Conservation (phyloP, 2,113 vertebrate species). For the Hiodon alosoides region DNA sequence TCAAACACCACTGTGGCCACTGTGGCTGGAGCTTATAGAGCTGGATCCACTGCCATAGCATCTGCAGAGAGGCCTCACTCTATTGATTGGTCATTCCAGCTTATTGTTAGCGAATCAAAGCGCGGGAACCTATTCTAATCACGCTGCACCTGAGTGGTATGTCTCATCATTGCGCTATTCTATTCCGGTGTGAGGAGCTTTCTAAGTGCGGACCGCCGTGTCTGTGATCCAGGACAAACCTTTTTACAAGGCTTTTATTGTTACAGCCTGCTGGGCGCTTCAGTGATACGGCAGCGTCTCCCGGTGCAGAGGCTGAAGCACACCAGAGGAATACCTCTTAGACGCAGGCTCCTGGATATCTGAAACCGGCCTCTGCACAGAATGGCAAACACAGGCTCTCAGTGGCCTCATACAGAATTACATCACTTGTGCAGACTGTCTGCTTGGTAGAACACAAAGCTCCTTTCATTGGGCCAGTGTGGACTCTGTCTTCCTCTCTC, state of each 20-base stretch:
- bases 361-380: neutral
- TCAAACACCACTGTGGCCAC: too few species aligned
- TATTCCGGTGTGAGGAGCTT: too few species aligned
- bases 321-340: neutral
- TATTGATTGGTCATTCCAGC: too few species aligned
- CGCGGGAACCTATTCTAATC: too few species aligned
- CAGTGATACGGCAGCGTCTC: neutral
- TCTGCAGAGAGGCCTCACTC: too few species aligned
- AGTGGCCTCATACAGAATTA: constrained; percentile 20
- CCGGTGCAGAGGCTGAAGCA: neutral
- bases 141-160: too few species aligned
- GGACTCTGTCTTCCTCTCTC: neutral
- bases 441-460: constrained; percentile 27
- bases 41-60: too few species aligned
- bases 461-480: constrained; percentile 28
- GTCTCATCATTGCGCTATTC: too few species aligned
- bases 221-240: constrained; percentile 5
- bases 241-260: constrained; percentile 5
- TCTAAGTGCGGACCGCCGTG: neutral
- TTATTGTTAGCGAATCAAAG: too few species aligned
- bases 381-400: constrained; percentile 22
- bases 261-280: neutral
- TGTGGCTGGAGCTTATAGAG: too few species aligned
- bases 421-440: constrained; percentile 26
- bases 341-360: neutral